Evolutionary conservation across 2,797 vertebrate genomes (phyloP), one percentile per base, ranked within the genome.

Genomic region (Emydoidea blandingii): DNA sequence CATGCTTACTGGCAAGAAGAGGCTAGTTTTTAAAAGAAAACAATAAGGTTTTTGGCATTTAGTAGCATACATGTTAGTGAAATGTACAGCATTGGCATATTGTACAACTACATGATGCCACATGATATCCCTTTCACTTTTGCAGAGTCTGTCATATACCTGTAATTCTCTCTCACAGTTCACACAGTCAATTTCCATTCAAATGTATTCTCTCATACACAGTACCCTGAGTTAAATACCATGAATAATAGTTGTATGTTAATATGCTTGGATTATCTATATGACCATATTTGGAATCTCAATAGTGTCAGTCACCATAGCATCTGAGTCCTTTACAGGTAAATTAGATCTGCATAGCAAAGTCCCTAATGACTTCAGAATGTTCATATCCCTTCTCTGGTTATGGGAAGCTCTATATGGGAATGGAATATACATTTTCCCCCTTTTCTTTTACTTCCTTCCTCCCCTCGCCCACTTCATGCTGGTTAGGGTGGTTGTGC

Each of bases 281-380:
- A 18, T 31, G 59, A 62, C 59, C 59, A 62, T 62, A 62, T 62
- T 2, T 34, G 59, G 59, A 62, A 62, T 34, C n/a, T 9, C 50
- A 25, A 2, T 4, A 62, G 23, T 15, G 54, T 31, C 56, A 27
- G n/a, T 53, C 59, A 68, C 25, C 9, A 3, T 8, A 50, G 8
- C 27, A 84, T 23, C 0, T 2, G 37, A 44, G 44, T 0, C 1
- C 18, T 79, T 88, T 74, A 65, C 34, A 53, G 8, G 2, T 3
- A 76, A 84, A 2, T 2, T 16, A 92, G 21, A 88, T n/a, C 29
- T 76, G 15, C 41, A 94, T 92, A 94, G 19, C 10, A 25, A 41
- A 74, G 10, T 74, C 37, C 5, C 1, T 27, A 81, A 19, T 2
- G 6, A 34, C 59, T 88, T 91, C 79, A 83, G 84, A 50, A 53